Base-by-base conservation (phyloP, 2,113 vertebrate genomes). In the Oreochromis aureus region DNA sequence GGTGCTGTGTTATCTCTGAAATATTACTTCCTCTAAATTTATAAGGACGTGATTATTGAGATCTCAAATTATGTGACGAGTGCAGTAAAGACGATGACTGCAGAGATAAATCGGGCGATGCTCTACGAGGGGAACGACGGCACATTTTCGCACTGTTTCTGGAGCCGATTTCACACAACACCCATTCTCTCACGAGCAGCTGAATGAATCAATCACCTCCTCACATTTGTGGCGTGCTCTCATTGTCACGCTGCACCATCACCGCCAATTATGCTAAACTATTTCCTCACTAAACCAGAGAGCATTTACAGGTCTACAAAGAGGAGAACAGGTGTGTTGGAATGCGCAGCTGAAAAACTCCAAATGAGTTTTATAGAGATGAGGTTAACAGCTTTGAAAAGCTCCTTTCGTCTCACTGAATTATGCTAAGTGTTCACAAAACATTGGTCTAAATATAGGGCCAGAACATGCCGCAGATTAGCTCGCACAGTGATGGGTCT, bases 401-500 rank as follows among this genome's bases (percentile, higher is more conserved):
- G 94, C 90, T 89, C 87, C 89, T 94, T 95, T 94, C 88, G 84
- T 93, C 90, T 92, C 88, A 81, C 87, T 9, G 89, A 95, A 94
- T 95, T 94, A 96, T 95, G 90, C 87, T 91, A 95, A 94, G 90
- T 92, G 89, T 91, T 94, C 91, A 78, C 91, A 94, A 95, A 96
- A 95, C 92, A 93, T 78, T 79, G 85, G 89, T 94, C 95, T 96
- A 95, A 96, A 96, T 95, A 95, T 94, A 96, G 93, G 80, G 83
- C 89, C 91, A 81, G 83, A 95, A 93, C 85, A 86, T 86, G 91
- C 86, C 30, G 88, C 93, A 94, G 94, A 95, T 96, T 96, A 94
- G 89, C 92, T 88, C 19, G 85, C 84, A 81, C 89, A 87, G 90
- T 93, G 94, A 95, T 93, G 91, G 86, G 71, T 94, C 91, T 89